phyloP scores from a whole-genome alignment of 2,888 invertebrate genomes.

The Stictocephala bisonia region DNA sequence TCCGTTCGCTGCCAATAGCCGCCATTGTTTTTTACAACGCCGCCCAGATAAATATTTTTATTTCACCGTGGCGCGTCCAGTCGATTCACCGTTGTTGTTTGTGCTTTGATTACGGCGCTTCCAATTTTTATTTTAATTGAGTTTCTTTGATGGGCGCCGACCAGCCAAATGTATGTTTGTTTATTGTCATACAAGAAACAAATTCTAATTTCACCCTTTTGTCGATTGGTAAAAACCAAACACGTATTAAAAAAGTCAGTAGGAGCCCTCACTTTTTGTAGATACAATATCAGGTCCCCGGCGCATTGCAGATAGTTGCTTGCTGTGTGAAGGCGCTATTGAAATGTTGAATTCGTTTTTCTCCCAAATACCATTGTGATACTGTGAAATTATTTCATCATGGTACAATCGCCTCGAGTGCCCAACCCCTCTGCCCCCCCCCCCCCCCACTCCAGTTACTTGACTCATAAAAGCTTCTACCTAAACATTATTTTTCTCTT shows the following conservation, averaged over 20 bases:
- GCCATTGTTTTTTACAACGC: slow-evolving; percentile 38
- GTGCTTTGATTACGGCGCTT: slow-evolving; percentile 38
- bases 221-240: slow-evolving; percentile 34
- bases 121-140: slow-evolving; percentile 48
- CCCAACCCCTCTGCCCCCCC: slow-evolving; percentile 9
- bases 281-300: slow-evolving; percentile 32
- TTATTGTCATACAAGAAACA: slow-evolving; percentile 39
- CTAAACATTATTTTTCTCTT: slow-evolving; percentile 7
- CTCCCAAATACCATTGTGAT: not conserved
- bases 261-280: slow-evolving; percentile 31
- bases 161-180: slow-evolving; percentile 34
- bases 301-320: slow-evolving; percentile 11
- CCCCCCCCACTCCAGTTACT: not conserved
- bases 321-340: not conserved
- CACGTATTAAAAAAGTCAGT: not conserved
- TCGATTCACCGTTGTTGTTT: slow-evolving; percentile 30
- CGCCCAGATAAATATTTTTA: slow-evolving; percentile 40
- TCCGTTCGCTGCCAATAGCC: slow-evolving; percentile 32
- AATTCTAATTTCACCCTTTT: slow-evolving; percentile 39
- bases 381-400: not conserved
- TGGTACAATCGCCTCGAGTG: slow-evolving; percentile 15
- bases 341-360: slow-evolving; percentile 17
- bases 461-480: not conserved
- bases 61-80: slow-evolving; percentile 8
- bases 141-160: slow-evolving; percentile 39